These are phyloP conservation scores for Phasianus colchicus DNA, from an alignment of 2,113 vertebrate species.

Conservation along the genomic window DNA sequence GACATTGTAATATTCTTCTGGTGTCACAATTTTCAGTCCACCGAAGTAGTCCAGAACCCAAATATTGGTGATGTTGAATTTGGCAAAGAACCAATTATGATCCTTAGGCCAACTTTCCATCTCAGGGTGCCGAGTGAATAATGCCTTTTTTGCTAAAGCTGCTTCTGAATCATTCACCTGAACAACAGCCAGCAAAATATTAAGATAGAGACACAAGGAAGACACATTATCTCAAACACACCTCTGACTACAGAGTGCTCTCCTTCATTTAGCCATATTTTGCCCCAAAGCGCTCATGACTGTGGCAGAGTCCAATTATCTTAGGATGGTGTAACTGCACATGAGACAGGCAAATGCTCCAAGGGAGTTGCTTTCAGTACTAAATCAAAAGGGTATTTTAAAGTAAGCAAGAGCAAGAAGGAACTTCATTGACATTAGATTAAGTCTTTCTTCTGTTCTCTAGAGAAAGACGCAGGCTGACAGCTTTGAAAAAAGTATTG, in stretches of 20 bases:
- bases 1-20: conserved; percentile 89
- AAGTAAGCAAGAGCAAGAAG: not conserved
- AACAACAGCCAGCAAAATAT: not conserved
- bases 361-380: not conserved
- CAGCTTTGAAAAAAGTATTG: not conserved
- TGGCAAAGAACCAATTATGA: conserved; percentile 95
- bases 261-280: not conserved
- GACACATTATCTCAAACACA: not conserved
- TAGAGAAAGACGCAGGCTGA: not conserved
- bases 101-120: conserved; percentile 91
- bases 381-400: not conserved
- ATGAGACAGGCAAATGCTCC: not conserved
- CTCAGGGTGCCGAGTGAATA: conserved; percentile 92
- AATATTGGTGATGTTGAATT: conserved; percentile 92
- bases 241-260: not conserved
- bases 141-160: conserved; percentile 79
- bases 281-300: not conserved
- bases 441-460: not conserved
- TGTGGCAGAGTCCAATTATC: not conserved
- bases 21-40: conserved; percentile 89
- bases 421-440: not conserved
- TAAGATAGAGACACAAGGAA: not conserved
- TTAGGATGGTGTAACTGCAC: not conserved
- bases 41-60: conserved; percentile 98
- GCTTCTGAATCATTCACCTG: conserved; percentile 88